Percentiles rank a stretch among this genome's conserved stretches.
These are phyloP conservation scores for Diglossa cyanea DNA, from an alignment of 2,797 vertebrate genomes.

Conservation along the genomic window DNA sequence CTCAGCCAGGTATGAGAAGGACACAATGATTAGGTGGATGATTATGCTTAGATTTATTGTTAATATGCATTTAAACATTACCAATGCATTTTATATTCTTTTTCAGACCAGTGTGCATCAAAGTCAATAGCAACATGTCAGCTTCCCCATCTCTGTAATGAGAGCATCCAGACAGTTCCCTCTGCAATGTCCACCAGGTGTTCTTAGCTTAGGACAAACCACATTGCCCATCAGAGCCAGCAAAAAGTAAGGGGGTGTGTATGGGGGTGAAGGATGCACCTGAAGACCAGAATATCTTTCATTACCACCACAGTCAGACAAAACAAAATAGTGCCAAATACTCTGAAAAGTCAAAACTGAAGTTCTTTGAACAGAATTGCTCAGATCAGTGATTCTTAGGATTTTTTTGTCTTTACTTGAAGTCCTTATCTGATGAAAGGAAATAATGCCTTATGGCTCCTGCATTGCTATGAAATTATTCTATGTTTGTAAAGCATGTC, in stretches of 20 bases:
- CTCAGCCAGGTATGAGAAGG: not conserved
- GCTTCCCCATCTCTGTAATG: not conserved
- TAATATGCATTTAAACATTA: not conserved
- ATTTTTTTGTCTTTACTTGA: not conserved
- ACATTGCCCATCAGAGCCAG: not conserved
- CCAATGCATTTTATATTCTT: not conserved
- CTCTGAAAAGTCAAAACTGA: not conserved
- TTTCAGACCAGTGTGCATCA: not conserved
- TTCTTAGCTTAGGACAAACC: not conserved
- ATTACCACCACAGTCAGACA: not conserved
- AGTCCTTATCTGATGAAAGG: not conserved
- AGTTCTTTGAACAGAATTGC: not conserved
- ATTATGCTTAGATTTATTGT: not conserved
- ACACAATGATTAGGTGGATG: not conserved
- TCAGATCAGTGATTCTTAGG: not conserved
- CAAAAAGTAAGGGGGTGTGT: not conserved
- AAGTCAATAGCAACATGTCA: not conserved
- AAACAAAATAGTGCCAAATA: not conserved
- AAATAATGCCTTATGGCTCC: not conserved
- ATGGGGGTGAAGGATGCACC: fast-evolving
- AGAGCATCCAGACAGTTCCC: not conserved
- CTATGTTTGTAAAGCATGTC: not conserved
- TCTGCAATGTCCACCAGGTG: not conserved
- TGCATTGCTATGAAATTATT: not conserved
- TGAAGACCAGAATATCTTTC: not conserved